A percentile compares a stretch with the other conserved stretches of the same genome.
Conservation (phyloP, 1,140 invertebrate species). For the Drosophila littoralis region DNA sequence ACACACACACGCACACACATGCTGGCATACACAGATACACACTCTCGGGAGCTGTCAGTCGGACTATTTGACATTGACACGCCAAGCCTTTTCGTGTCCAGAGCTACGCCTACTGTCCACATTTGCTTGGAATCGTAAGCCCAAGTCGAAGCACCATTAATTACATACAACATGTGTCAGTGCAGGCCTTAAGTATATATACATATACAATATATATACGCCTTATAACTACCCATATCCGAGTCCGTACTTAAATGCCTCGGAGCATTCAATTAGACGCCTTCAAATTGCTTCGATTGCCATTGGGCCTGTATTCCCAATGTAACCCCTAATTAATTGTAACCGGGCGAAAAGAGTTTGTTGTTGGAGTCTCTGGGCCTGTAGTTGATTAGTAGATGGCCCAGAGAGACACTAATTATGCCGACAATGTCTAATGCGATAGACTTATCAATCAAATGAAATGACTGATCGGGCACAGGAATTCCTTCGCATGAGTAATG, state of each 20-base stretch:
- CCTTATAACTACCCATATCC: background rate
- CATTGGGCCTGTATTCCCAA: background rate
- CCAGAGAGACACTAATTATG: slow-evolving; percentile 20
- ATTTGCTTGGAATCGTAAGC: background rate
- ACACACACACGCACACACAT: slow-evolving; percentile 5
- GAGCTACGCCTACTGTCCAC: slow-evolving; percentile 26
- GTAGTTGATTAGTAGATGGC: slow-evolving; percentile 17
- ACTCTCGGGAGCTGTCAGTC: slow-evolving; percentile 18
- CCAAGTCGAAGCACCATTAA: slow-evolving; percentile 9
- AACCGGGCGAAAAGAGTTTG: background rate
- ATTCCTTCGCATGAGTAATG: slow-evolving; percentile 28
- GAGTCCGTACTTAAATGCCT: slow-evolving; percentile 9
- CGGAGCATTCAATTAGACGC: slow-evolving; percentile 36
- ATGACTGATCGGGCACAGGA: background rate
- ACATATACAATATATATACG: background rate
- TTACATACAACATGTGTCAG: slow-evolving; percentile 2
- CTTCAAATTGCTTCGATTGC: slow-evolving; percentile 3
- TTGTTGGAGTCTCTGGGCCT: background rate
- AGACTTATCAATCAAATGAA: slow-evolving; percentile 37
- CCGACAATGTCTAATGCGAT: background rate
- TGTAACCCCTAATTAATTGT: slow-evolving; percentile 29
- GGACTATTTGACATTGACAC: slow-evolving; percentile 53
- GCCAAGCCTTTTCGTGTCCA: slow-evolving; percentile 45
- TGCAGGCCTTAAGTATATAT: background rate
- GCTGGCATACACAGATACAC: no score